A percentile compares a stretch with the other conserved stretches of the same genome.
These are phyloP conservation scores for Heliconius hewitsoni DNA, from an alignment of 1,140 invertebrate species.

Conservation along the genomic window DNA sequence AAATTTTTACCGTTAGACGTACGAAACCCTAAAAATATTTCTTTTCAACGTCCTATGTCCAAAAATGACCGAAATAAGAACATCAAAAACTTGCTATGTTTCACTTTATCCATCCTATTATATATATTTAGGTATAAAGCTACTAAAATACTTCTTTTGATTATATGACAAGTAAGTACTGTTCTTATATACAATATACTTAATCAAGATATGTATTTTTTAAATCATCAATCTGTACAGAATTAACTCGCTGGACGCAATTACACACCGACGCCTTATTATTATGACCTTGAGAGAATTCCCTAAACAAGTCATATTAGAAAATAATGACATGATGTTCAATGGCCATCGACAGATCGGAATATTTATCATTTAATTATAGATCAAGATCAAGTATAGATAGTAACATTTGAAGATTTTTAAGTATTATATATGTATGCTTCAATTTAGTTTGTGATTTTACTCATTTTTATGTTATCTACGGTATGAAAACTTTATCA, in stretches of 20 bases:
- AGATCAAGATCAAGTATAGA: background rate
- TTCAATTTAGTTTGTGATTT: too few species aligned
- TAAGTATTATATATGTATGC: too few species aligned
- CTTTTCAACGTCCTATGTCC: too few species aligned
- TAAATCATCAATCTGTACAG: background rate
- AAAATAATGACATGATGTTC: slow-evolving; percentile 1
- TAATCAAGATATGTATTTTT: background rate
- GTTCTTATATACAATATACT: background rate
- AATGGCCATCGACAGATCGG: background rate
- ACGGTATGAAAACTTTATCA: too few species aligned
- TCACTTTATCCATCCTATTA: too few species aligned
- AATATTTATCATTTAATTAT: background rate
- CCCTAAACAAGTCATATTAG: slow-evolving; percentile 18
- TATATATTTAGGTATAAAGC: too few species aligned
- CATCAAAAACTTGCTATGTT: too few species aligned
- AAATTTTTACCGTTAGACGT: too few species aligned
- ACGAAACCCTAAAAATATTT: too few species aligned
- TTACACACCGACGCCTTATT: slow-evolving; percentile 13
- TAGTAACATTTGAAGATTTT: background rate
- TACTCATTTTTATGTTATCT: too few species aligned
- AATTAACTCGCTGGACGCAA: background rate
- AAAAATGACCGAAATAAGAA: too few species aligned
- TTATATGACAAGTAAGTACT: background rate
- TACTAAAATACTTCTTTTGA: background rate
- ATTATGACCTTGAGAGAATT: slow-evolving; percentile 27